Percentiles rank a stretch among this genome's conserved stretches.
These are phyloP conservation scores for Blomia tropicalis DNA, from an alignment of 2,888 invertebrate species.

Conservation along the genomic window DNA sequence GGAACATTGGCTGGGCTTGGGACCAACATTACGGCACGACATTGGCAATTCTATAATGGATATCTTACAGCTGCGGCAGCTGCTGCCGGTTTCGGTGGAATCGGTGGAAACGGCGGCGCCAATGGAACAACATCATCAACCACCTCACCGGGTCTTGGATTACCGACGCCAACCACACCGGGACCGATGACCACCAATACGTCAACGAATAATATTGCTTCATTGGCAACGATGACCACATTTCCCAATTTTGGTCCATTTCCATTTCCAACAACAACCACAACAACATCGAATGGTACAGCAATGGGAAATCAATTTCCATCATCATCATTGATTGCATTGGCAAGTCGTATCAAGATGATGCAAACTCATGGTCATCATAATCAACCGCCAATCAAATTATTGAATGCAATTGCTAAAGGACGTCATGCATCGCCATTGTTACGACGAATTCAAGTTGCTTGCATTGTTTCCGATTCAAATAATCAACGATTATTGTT, in stretches of 20 bases:
- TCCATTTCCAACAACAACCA: not conserved
- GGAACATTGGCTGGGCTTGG: not conserved
- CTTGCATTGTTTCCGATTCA: constrained; percentile 48
- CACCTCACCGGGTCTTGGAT: no score
- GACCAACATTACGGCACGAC: not conserved
- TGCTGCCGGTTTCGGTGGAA: no score
- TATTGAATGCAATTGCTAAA: constrained; percentile 63
- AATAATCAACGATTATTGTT: constrained; percentile 79
- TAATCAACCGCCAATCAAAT: constrained; percentile 38
- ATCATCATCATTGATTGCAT: not conserved
- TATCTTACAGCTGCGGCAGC: not conserved
- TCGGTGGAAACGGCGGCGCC: no score
- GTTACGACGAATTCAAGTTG: constrained; percentile 23
- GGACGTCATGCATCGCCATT: constrained; percentile 41
- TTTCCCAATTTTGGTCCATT: no score
- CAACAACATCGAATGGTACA: not conserved
- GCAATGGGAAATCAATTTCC: not conserved
- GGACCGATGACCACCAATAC: no score
- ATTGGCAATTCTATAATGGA: not conserved
- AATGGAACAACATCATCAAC: no score
- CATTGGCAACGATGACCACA: no score
- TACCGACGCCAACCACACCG: no score
- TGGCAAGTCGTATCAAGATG: not conserved
- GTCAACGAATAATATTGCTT: no score
- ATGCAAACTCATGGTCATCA: not conserved